Base-by-base conservation (phyloP, 2,888 invertebrate species). In the Dysmachus trigonus region DNA sequence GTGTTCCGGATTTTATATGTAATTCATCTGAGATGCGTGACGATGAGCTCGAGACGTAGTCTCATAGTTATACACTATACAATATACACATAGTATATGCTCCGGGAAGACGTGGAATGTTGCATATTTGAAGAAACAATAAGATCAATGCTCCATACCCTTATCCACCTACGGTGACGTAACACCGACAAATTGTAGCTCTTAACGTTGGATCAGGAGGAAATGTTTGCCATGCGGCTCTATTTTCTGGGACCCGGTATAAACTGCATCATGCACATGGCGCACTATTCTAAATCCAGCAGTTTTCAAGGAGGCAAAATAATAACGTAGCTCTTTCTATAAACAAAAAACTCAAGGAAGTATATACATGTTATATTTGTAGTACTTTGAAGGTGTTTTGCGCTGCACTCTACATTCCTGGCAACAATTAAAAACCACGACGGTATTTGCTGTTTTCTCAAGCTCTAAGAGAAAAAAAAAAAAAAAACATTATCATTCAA, bases 401-500 rank as follows among this genome's bases (percentile, higher is more conserved):
- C 22, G 15, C 79, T 79, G 79, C 79, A 79, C 79, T 79, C 31
- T 79, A 79, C 51, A 79, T 27, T 79, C 79, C 47, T 79, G 38
- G 51, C 27, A 79, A 79, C 79, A 79, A 79, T 79, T 79, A 47
- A 27, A 62, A 79, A 51, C 79, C 30, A 79, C 31, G 47, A 79
- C 41, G 79, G 33, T n/a, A 79, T 47, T 79, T 51, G 79, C 51
- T 79, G 51, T 79, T 79, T 79, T 79, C 79, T 79, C 79, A 79
- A 79, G 79, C 79, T 79, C 41, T n/a, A 22, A 76, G 33, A 76
- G 41, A 79, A 79, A 47, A n/a, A n/a, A n/a, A n/a, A n/a, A n/a
- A n/a, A n/a, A n/a, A n/a, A n/a, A n/a, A n/a, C n/a, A n/a, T 47
- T 79, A 79, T 79, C 79, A 79, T 73, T 79, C 79, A 79, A 47